phyloP scores from a whole-genome alignment of 1,140 invertebrate genomes.

The Aethina tumida region DNA sequence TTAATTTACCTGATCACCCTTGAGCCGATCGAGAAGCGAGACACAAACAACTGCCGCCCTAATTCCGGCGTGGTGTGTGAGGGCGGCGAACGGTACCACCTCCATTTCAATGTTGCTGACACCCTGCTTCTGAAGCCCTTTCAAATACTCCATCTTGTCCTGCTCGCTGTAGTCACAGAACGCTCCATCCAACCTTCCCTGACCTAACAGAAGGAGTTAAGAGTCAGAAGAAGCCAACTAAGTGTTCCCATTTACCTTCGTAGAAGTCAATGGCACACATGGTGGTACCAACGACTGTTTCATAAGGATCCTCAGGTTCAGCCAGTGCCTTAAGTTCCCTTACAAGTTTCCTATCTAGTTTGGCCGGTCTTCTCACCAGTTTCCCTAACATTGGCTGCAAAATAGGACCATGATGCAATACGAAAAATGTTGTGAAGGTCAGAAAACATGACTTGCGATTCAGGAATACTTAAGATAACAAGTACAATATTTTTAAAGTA shows the following conservation, averaged over 20 bases:
- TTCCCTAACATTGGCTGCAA: conserved; percentile 72
- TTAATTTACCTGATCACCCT: conserved; percentile 81
- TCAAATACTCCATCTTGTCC: conserved; percentile 85
- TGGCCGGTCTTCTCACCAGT: conserved; percentile 65
- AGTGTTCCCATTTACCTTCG: conserved; percentile 84
- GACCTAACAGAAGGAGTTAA: too few relatives aligned
- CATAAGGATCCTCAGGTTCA: conserved; percentile 70
- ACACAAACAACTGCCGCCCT: conserved; percentile 90
- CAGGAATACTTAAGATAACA: too few relatives aligned
- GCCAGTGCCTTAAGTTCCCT: conserved; percentile 67
- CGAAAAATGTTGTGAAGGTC: background rate
- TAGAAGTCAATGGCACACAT: conserved; percentile 97
- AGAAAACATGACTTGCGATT: conserved; percentile 2
- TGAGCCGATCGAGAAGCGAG: conserved; percentile 82
- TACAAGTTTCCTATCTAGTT: conserved; percentile 69
- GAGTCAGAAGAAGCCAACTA: too few relatives aligned
- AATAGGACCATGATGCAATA: conserved; percentile 1
- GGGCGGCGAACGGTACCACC: conserved; percentile 80
- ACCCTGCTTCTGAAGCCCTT: conserved; percentile 62
- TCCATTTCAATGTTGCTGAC: conserved; percentile 99
- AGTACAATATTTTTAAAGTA: background rate
- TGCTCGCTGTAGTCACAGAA: conserved; percentile 88
- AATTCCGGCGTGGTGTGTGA: conserved; percentile 90
- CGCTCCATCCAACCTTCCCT: conserved; percentile 90
- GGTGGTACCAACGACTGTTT: conserved; percentile 78